Base-by-base conservation (phyloP, 2,888 invertebrate genomes). In the Drosophila birchii region DNA sequence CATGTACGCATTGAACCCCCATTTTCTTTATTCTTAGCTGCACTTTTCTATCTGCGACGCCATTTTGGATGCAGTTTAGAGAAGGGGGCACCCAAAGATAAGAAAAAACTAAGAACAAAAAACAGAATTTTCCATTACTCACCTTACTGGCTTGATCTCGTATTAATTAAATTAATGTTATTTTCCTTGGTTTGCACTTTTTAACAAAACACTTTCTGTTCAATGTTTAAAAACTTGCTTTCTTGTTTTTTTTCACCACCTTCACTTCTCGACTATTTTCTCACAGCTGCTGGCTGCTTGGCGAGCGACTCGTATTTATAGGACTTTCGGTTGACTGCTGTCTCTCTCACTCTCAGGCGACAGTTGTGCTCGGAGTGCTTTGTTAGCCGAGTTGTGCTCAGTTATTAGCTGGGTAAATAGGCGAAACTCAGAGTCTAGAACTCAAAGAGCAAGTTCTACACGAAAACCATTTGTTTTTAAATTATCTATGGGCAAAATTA, bases 141-240 rank as follows among this genome's bases (percentile, higher is more conserved):
- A 73, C 73, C 66, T 72, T 55, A 41, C 44, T 56, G 29, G 23
- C 16, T 43, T 70, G 20, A 20, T 29, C 20, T 39, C 43, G 44
- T 55, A 44, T 55, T 26, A 57, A 38, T 41, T 29, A 43, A 32
- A 23, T 11, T 16, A 43, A 36, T 71, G 20, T 16, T 36, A 3
- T 39, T 32, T 41, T 34, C 32, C 18, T 36, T 16, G 51, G 18
- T 44, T 39, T 43, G 69, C 69, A 70, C 66, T 73, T 72, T 73
- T 69, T 68, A 68, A 67, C 23, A 39, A 43, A 16, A n/a, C 29
- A 18, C 62, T 55, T 55, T 34, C 7, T 20, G 12, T 18, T 14
- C 45, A 23, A 26, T 62, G 51, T 43, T 34, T 66, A 73, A 72
- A 72, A 72, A 72, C 73, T 73, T 73, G 73, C 73, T 73, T 26